Evolutionary conservation across 2,113 vertebrate genomes (phyloP).

Genomic region (Columba janthina): DNA sequence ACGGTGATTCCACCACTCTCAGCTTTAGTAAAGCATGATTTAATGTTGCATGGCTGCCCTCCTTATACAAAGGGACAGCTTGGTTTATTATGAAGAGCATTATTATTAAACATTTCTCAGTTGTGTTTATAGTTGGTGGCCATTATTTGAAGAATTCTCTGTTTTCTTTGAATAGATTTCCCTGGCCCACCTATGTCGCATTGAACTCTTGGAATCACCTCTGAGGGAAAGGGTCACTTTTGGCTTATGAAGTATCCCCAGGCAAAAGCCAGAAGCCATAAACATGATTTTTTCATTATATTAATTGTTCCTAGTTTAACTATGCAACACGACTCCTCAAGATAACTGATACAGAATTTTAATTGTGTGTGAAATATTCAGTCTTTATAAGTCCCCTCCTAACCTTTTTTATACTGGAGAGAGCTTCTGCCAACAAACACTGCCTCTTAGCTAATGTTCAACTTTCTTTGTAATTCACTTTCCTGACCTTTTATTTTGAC

Average conservation of each 20-base stretch:
- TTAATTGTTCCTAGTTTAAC: conserved; percentile 76
- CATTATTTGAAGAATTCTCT: conserved; percentile 18
- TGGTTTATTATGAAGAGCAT: neutral
- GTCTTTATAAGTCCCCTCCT: conserved; percentile 60
- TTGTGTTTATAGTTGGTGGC: neutral
- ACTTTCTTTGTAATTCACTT: conserved; percentile 66
- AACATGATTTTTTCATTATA: conserved; percentile 78
- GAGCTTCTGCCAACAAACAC: conserved; percentile 40
- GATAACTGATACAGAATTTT: conserved; percentile 63
- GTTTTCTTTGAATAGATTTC: conserved; percentile 40
- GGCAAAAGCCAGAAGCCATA: conserved; percentile 59
- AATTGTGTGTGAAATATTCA: conserved; percentile 76
- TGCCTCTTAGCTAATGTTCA: conserved; percentile 41
- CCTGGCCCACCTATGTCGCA: neutral
- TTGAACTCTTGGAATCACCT: conserved; percentile 64
- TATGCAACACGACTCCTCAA: conserved; percentile 48
- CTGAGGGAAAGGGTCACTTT: conserved; percentile 49
- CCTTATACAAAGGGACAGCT: neutral
- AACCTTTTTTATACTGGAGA: conserved; percentile 38
- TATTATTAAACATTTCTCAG: neutral
- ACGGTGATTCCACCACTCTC: neutral
- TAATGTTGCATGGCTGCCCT: neutral
- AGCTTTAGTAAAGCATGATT: neutral
- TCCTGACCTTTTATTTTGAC: conserved; percentile 70
- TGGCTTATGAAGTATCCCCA: conserved; percentile 44